These are phyloP conservation scores for Diabrotica virgifera DNA, from an alignment of 1,140 invertebrate genomes.

Conservation along the genomic window DNA sequence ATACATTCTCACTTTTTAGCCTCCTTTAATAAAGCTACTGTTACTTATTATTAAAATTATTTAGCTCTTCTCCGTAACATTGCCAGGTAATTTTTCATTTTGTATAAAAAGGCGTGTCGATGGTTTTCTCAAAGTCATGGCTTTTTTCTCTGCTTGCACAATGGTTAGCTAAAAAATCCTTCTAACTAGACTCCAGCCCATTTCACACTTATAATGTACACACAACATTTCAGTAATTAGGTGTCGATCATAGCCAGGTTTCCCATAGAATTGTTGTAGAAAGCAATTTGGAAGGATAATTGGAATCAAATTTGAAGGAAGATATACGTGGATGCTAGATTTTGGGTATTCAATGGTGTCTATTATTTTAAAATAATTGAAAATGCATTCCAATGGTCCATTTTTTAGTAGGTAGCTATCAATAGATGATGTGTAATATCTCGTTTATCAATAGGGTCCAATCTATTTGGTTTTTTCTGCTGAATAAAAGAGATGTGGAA, in stretches of 20 bases:
- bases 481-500: too few species aligned
- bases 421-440: too few species aligned
- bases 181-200: conserved; percentile 13
- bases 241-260: conserved; percentile 8
- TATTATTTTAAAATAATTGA: conserved; percentile 12
- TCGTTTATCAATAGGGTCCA: too few species aligned
- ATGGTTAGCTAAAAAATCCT: neutral
- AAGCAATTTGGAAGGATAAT: conserved; percentile 14
- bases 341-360: conserved; percentile 8
- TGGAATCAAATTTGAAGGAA: conserved; percentile 14
- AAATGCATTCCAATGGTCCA: conserved; percentile 8
- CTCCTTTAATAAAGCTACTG: too few species aligned
- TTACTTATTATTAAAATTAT: too few species aligned
- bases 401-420: neutral
- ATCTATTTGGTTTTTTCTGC: too few species aligned
- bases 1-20: too few species aligned
- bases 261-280: conserved; percentile 8
- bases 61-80: too few species aligned
- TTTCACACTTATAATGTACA: conserved; percentile 16
- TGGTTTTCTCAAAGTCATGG: too few species aligned
- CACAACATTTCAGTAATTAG: conserved; percentile 14
- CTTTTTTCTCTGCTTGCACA: too few species aligned
- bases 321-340: conserved; percentile 4
- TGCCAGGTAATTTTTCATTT: too few species aligned
- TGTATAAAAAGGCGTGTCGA: too few species aligned